Evolutionary conservation across 2,113 vertebrate species (phyloP).

Genomic region (Chaetodon trifascialis): DNA sequence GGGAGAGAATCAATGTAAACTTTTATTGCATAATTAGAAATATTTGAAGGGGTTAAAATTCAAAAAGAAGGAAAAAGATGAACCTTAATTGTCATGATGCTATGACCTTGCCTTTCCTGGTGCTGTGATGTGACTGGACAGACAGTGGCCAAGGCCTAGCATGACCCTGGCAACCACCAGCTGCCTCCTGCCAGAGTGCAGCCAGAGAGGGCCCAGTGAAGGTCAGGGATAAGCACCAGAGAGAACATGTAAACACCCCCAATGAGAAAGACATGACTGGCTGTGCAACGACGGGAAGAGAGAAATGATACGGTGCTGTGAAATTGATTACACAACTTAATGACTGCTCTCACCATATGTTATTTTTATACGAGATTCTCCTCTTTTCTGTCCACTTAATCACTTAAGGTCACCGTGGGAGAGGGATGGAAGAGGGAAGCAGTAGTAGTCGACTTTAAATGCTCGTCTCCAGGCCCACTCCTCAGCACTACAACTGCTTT

Average conservation of each 20-base stretch:
- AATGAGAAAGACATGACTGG: conserved; percentile 36
- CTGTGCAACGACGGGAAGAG: conserved; percentile 20
- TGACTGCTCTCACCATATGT: conserved; percentile 3
- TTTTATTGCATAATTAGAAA: no score
- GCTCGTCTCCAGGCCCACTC: conserved; percentile 79
- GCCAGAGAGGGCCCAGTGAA: conserved; percentile 65
- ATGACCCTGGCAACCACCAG: conserved; percentile 76
- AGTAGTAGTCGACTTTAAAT: conserved; percentile 61
- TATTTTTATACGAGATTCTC: conserved; percentile 12
- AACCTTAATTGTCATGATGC: conserved; percentile 31
- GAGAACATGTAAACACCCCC: conserved; percentile 59
- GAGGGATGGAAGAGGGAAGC: neutral
- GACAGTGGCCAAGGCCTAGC: conserved; percentile 73
- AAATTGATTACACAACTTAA: neutral
- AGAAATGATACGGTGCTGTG: neutral
- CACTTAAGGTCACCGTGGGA: neutral
- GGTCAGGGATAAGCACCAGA: conserved; percentile 70
- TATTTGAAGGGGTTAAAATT: neutral
- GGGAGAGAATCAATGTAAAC: neutral
- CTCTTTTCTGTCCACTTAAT: conserved; percentile 4
- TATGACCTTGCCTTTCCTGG: conserved; percentile 75
- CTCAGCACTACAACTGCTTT: conserved; percentile 53
- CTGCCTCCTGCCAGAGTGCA: conserved; percentile 69
- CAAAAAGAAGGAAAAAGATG: neutral
- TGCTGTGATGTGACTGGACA: conserved; percentile 57